Percentiles rank a stretch among this genome's conserved stretches.
Evolutionary conservation across 2,888 invertebrate genomes (phyloP).

Genomic region (Chalcosyrphus nemorum): DNA sequence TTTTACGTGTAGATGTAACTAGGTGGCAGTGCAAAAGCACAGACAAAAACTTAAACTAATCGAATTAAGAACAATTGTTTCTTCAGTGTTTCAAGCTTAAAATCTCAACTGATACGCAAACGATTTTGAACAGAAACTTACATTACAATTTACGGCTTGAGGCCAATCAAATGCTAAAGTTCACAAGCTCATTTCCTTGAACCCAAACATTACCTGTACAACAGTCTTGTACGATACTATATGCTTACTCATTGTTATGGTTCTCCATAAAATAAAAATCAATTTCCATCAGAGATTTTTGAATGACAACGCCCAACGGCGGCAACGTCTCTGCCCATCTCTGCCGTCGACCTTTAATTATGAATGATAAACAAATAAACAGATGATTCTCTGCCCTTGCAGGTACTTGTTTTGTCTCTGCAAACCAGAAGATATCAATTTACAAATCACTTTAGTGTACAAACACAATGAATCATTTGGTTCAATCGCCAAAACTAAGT

Average conservation of each 20-base stretch:
- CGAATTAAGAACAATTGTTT: too few relatives aligned
- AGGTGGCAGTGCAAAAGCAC: too few relatives aligned
- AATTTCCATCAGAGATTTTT: background rate
- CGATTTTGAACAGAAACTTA: too few relatives aligned
- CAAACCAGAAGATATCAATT: background rate
- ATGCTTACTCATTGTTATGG: background rate
- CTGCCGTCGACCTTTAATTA: background rate
- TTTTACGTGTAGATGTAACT: too few relatives aligned
- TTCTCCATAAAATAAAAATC: background rate
- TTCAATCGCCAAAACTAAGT: background rate
- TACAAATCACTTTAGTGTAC: slow-evolving; percentile 4
- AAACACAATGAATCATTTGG: background rate
- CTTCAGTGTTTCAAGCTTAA: too few relatives aligned
- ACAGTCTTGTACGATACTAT: too few relatives aligned
- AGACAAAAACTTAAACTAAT: too few relatives aligned
- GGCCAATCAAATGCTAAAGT: too few relatives aligned
- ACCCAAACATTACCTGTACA: too few relatives aligned
- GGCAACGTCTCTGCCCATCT: background rate
- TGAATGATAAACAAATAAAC: background rate
- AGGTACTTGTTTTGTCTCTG: background rate
- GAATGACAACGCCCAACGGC: background rate
- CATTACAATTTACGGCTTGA: too few relatives aligned
- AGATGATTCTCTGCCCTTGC: background rate
- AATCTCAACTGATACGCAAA: too few relatives aligned
- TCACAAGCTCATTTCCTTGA: too few relatives aligned